Evolutionary conservation across 1,140 invertebrate species (phyloP).

Genomic region (Philopotamus ludificatus): DNA sequence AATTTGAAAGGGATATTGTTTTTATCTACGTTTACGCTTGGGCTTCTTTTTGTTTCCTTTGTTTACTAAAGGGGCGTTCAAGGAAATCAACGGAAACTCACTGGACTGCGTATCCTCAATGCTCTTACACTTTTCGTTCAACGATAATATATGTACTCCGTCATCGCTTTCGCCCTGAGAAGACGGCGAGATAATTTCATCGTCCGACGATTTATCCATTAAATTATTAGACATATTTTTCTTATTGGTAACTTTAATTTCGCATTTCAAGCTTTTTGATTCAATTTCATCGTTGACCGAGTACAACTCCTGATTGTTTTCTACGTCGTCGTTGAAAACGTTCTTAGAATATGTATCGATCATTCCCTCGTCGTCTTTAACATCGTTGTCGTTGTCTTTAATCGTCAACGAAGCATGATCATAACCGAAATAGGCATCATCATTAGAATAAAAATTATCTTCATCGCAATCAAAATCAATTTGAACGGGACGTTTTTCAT

Average conservation of each 20-base stretch:
- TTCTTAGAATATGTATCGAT: too few relatives aligned
- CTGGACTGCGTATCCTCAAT: constrained; percentile 6
- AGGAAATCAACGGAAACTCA: constrained; percentile 9
- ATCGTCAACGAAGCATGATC: not conserved
- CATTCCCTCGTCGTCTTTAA: too few relatives aligned
- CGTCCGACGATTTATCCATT: constrained; percentile 54
- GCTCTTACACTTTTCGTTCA: constrained; percentile 8
- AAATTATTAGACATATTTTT: too few relatives aligned
- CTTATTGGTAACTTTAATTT: too few relatives aligned
- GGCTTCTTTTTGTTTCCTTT: constrained; percentile 38
- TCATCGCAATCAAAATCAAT: too few relatives aligned
- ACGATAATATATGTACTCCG: constrained; percentile 43
- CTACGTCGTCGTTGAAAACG: too few relatives aligned
- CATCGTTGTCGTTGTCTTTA: not conserved
- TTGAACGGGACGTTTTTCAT: constrained; percentile 52
- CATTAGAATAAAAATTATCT: too few relatives aligned
- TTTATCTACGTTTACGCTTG: constrained; percentile 40
- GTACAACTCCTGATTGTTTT: too few relatives aligned
- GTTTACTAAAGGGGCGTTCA: constrained; percentile 3
- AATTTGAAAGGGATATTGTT: too few relatives aligned
- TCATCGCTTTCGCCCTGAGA: constrained; percentile 50
- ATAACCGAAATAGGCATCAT: not conserved
- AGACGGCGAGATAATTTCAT: constrained; percentile 49
- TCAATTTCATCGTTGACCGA: too few relatives aligned
- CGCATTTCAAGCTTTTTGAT: too few relatives aligned